These are phyloP conservation scores for Arbacia lixula DNA, from an alignment of 53 echinoderm and acorn worm genomes.

Conservation along the genomic window DNA sequence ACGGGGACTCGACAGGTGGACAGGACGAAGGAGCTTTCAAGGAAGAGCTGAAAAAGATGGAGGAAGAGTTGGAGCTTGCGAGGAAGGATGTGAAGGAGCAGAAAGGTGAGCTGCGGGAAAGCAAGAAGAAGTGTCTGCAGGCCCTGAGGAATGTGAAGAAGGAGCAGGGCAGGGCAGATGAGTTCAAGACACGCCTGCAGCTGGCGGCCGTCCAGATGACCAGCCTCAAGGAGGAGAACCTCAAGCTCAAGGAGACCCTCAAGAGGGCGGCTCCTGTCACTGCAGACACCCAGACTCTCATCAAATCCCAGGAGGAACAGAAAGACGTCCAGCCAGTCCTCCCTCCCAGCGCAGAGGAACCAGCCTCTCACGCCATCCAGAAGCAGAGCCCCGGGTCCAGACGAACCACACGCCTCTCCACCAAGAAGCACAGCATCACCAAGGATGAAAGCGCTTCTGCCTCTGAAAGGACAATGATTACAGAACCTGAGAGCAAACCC, in stretches of 20 bases:
- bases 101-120: neutral
- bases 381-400: conserved; percentile 10
- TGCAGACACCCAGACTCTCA: neutral
- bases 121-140: neutral
- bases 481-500: neutral
- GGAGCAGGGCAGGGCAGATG: neutral
- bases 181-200: neutral
- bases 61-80: neutral
- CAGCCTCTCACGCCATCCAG: neutral
- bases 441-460: neutral
- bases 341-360: neutral
- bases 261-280: neutral
- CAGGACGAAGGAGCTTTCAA: neutral
- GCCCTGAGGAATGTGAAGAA: neutral
- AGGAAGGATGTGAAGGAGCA: neutral
- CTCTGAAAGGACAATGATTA: neutral
- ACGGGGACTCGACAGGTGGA: neutral
- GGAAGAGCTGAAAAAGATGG: neutral
- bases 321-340: neutral
- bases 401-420: conserved; percentile 33
- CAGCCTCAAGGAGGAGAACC: conserved; percentile 9
- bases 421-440: conserved; percentile 1
- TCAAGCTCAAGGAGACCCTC: conserved; percentile 18
- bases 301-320: neutral
- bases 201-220: neutral